phyloP scores from a whole-genome alignment of 2,113 vertebrate species.

The Oreochromis spilurus region DNA sequence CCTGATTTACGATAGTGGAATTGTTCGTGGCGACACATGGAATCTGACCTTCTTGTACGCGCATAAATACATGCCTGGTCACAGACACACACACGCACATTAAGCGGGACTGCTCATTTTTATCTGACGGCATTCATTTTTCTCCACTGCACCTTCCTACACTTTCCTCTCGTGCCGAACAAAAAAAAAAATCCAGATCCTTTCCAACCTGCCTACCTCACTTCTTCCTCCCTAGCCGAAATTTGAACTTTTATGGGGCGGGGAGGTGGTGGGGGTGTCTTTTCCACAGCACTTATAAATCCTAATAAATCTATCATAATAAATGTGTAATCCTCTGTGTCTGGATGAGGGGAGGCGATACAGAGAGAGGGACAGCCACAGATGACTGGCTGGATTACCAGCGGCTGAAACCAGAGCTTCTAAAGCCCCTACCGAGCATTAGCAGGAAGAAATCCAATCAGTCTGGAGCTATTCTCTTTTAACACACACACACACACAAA shows the following conservation, averaged over 20 bases:
- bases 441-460: conserved; percentile 69
- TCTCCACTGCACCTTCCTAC: background rate
- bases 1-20: conserved; percentile 55
- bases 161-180: background rate
- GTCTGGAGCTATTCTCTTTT: conserved; percentile 58
- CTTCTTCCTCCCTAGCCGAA: conserved; percentile 25
- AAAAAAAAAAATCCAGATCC: background rate
- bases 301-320: conserved; percentile 71
- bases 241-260: conserved; percentile 40
- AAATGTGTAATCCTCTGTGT: conserved; percentile 64
- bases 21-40: conserved; percentile 37
- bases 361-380: conserved; percentile 58
- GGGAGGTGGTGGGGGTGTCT: conserved; percentile 11
- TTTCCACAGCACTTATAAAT: conserved; percentile 54
- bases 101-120: background rate
- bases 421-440: conserved; percentile 63
- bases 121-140: background rate
- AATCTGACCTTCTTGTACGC: conserved; percentile 36
- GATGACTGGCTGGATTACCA: conserved; percentile 69
- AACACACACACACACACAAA: conserved; percentile 10
- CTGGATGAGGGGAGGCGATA: conserved; percentile 57
- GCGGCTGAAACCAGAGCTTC: conserved; percentile 65
- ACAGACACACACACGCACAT: background rate
- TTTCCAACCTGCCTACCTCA: conserved; percentile 2
- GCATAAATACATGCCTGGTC: background rate